Base-by-base conservation (phyloP, 2,113 vertebrate species). In the Bos indicus region DNA sequence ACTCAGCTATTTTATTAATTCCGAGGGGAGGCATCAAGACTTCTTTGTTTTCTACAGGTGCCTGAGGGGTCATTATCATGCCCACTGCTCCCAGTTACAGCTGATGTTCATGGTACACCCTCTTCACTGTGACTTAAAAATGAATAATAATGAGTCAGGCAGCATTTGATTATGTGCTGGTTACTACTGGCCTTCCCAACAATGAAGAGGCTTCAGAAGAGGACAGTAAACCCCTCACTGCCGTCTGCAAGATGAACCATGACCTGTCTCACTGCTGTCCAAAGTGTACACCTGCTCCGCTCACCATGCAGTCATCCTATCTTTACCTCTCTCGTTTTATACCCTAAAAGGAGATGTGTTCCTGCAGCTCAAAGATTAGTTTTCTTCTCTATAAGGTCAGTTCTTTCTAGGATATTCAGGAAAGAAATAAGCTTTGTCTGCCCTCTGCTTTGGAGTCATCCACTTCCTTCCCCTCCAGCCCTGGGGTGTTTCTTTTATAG, bases 401-500 rank as follows among this genome's bases (percentile, higher is more conserved):
- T 36, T 91, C 56, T 96, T 51, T 88, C 64, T 67, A 67, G 57
- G 40, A 46, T n/a, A 30, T 25, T 46, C 74, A 16, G 17, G 46
- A 33, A 86, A 52, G 88, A 87, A 21, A 62, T 36, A 5, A 84
- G 33, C 19, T 36, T 59, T 30, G 6, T 6, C 5, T 9, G 11
- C 74, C 33, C 33, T 74, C 23, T 33, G 15, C 62, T 43, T 23
- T 43, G 26, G 16, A 28, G 33, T 26, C 82, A 23, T 13, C 74
- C 3, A 9, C 43, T 62, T 30, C 30, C n/a, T 60, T 15, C 25
- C 64, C 19, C 40, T 40, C 25, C 67, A 21, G 14, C 59, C 33
- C 5, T 1, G 23, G 19, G 1, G 2, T 2, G 33, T 3, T 43
- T 33, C 59, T 26, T 26, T 28, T 10, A 1, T 13, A 11, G 54